Evolutionary conservation across 1,140 invertebrate genomes (phyloP).

Genomic region (Geopemphigus sp.): DNA sequence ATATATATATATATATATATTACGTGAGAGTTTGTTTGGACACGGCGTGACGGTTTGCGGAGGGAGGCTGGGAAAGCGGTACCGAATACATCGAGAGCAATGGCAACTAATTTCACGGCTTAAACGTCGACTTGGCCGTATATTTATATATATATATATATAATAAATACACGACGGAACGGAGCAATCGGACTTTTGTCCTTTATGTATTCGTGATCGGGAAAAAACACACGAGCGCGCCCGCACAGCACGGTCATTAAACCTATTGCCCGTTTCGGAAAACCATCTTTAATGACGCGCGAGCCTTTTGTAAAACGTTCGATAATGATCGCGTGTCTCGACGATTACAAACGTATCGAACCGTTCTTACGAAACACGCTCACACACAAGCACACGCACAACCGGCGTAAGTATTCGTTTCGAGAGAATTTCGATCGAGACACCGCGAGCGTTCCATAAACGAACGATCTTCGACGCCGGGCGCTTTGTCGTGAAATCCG

Average conservation of each 20-base stretch:
- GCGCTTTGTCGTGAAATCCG: too few species aligned
- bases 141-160: too few species aligned
- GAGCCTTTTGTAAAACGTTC: neutral
- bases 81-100: neutral
- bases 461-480: too few species aligned
- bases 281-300: conserved; percentile 14
- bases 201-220: neutral
- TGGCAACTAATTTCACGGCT: conserved; percentile 37
- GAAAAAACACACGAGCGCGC: neutral
- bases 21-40: conserved; percentile 26
- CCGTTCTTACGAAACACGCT: neutral
- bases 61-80: neutral
- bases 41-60: conserved; percentile 29
- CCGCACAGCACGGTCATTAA: neutral
- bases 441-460: too few species aligned
- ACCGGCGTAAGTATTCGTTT: too few species aligned
- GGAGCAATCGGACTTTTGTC: conserved; percentile 2
- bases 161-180: conserved; percentile 19
- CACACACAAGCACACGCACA: neutral
- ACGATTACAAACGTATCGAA: neutral
- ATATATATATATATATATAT: too few species aligned
- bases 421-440: too few species aligned
- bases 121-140: conserved; percentile 15
- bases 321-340: neutral
- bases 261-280: neutral